Percentiles rank a stretch among this genome's conserved stretches.
Evolutionary conservation across 2,888 invertebrate genomes (phyloP).

Genomic region (Cephalotes varians): DNA sequence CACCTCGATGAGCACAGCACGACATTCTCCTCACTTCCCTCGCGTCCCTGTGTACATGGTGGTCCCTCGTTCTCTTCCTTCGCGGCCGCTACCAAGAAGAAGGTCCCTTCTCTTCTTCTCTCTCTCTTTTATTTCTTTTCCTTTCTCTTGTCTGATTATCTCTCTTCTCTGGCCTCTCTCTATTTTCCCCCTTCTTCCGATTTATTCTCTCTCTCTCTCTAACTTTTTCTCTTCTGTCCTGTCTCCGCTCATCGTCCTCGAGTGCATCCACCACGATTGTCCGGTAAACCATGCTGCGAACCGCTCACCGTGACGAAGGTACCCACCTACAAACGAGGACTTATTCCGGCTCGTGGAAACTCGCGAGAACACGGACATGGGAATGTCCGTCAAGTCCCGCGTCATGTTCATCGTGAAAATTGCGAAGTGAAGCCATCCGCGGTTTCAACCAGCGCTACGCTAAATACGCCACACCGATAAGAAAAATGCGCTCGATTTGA

Average conservation of each 20-base stretch:
- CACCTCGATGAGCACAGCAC: constrained; percentile 86
- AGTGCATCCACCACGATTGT: constrained; percentile 81
- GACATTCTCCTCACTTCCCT: constrained; percentile 82
- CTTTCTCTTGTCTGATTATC: constrained; percentile 42
- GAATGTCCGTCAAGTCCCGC: constrained; percentile 71
- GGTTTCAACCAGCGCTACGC: neutral
- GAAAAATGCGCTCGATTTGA: neutral
- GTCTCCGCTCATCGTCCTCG: constrained; percentile 79
- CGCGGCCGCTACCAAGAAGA: constrained; percentile 73
- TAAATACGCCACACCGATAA: neutral
- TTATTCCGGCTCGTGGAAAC: constrained; percentile 75
- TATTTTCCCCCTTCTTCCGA: constrained; percentile 44
- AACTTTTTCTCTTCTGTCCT: constrained; percentile 68
- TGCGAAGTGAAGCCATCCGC: constrained; percentile 8
- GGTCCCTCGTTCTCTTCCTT: constrained; percentile 72
- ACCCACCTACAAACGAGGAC: constrained; percentile 82
- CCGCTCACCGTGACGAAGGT: constrained; percentile 84
- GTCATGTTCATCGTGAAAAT: constrained; percentile 38
- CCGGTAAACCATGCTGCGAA: constrained; percentile 82
- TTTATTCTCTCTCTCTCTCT: constrained; percentile 41
- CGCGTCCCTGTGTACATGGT: constrained; percentile 71
- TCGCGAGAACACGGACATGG: constrained; percentile 77
- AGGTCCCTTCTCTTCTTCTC: constrained; percentile 68
- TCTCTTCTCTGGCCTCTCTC: constrained; percentile 48
- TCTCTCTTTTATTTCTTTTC: constrained; percentile 51